A percentile compares a stretch with the other conserved stretches of the same genome.
Evolutionary conservation across 1,140 invertebrate species (phyloP).

Genomic region (Calosoma granatense): DNA sequence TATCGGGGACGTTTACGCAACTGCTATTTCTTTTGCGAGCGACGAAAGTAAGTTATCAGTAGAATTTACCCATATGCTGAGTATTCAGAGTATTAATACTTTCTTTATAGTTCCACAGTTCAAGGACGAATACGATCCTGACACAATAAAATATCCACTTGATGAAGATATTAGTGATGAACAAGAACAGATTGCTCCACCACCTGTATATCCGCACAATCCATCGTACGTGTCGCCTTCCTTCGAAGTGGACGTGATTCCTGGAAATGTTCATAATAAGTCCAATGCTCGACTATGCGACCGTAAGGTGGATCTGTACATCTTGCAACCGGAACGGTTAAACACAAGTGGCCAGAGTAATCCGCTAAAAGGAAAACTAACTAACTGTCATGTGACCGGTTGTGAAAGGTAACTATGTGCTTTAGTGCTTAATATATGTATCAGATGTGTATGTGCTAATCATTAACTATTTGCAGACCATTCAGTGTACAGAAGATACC

Average conservation of each 20-base stretch:
- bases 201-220: constrained; percentile 24
- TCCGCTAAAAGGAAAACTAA: constrained; percentile 77
- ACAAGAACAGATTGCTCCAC: constrained; percentile 24
- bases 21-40: constrained; percentile 32
- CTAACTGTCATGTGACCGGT: constrained; percentile 79
- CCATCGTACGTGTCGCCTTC: constrained; percentile 28
- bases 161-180: constrained; percentile 28
- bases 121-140: constrained; percentile 30
- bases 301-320: constrained; percentile 77
- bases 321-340: constrained; percentile 67
- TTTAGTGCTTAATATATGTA: neutral
- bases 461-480: constrained; percentile 44
- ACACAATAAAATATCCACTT: constrained; percentile 23
- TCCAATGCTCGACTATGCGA: constrained; percentile 61
- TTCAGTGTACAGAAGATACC: constrained; percentile 90
- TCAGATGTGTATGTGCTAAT: constrained; percentile 7
- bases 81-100: neutral
- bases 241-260: constrained; percentile 35
- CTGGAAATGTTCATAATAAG: constrained; percentile 35
- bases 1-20: constrained; percentile 30
- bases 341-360: constrained; percentile 66
- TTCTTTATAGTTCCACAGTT: constrained; percentile 17
- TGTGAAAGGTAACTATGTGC: constrained; percentile 65
- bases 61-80: neutral
- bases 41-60: constrained; percentile 26